These are phyloP conservation scores for Pachliopta kotzebuea DNA, from an alignment of 2,888 invertebrate species.

Conservation along the genomic window DNA sequence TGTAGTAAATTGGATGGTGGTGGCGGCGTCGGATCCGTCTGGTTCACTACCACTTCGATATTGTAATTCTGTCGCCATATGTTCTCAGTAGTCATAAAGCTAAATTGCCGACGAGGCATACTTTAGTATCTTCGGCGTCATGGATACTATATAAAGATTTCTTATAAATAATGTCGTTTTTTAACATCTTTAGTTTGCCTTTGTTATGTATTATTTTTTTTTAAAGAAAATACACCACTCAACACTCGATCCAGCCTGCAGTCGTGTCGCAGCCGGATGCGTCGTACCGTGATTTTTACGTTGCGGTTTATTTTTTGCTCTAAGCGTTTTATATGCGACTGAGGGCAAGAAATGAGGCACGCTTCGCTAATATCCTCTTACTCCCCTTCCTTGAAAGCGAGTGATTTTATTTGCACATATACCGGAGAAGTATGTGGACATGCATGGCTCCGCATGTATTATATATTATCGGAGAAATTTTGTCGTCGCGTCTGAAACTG, in stretches of 20 bases:
- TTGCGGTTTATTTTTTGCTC: constrained; percentile 59
- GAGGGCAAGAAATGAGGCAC: constrained; percentile 61
- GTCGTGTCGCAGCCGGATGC: constrained; percentile 36
- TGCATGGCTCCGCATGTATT: constrained; percentile 28
- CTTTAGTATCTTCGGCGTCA: too few species aligned
- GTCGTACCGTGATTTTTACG: constrained; percentile 57
- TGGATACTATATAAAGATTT: too few species aligned
- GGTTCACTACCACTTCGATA: too few species aligned
- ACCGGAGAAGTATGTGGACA: constrained; percentile 36
- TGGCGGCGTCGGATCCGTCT: too few species aligned
- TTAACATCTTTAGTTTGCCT: not conserved
- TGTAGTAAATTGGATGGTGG: too few species aligned
- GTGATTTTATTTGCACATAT: constrained; percentile 44
- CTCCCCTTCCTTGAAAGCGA: constrained; percentile 46
- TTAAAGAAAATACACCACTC: not conserved
- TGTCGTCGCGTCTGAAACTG: constrained; percentile 31
- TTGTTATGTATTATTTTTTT: not conserved
- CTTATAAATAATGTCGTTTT: not conserved
- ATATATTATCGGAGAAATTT: constrained; percentile 31
- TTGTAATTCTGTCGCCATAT: too few species aligned
- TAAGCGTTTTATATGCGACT: constrained; percentile 55
- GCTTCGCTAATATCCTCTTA: constrained; percentile 58
- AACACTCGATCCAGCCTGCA: constrained; percentile 17
- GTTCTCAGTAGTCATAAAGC: too few species aligned
- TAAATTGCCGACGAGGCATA: too few species aligned